Evolutionary conservation across 2,888 invertebrate species (phyloP).

Genomic region (Yponomeuta plumbellus): DNA sequence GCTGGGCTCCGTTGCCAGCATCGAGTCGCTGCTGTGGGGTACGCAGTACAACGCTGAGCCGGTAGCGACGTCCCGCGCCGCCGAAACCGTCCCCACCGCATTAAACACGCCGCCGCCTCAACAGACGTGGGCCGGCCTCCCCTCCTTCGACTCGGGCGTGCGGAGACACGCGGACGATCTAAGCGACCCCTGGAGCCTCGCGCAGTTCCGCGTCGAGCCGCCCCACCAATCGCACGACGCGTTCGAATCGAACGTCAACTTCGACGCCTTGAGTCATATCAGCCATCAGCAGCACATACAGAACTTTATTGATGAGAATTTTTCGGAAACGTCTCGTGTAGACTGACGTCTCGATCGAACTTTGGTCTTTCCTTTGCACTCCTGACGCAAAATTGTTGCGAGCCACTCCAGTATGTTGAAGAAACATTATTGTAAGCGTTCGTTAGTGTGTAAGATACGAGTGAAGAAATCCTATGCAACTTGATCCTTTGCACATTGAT

Average conservation of each 20-base stretch:
- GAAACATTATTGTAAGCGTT: background rate
- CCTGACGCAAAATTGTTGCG: background rate
- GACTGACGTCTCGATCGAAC: constrained; percentile 46
- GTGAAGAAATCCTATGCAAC: background rate
- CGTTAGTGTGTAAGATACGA: background rate
- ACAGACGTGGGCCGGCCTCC: constrained; percentile 46
- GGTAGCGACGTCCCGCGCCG: constrained; percentile 30
- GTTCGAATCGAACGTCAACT: constrained; percentile 57
- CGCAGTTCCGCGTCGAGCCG: constrained; percentile 63
- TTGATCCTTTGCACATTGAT: background rate
- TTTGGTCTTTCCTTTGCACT: background rate
- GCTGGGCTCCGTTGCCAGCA: constrained; percentile 32
- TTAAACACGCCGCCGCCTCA: constrained; percentile 56
- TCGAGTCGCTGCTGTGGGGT: constrained; percentile 60
- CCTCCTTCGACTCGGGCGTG: constrained; percentile 47
- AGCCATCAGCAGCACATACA: constrained; percentile 44
- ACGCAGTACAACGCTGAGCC: constrained; percentile 37
- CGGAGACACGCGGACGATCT: constrained; percentile 29
- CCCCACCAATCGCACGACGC: constrained; percentile 55
- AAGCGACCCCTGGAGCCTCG: constrained; percentile 57
- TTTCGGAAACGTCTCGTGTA: constrained; percentile 57
- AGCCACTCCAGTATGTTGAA: background rate
- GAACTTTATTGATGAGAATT: constrained; percentile 57
- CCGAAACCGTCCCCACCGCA: constrained; percentile 43
- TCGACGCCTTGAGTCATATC: constrained; percentile 54